These are phyloP conservation scores for Notodonta dromedarius DNA, from an alignment of 2,888 invertebrate species.

Conservation along the genomic window DNA sequence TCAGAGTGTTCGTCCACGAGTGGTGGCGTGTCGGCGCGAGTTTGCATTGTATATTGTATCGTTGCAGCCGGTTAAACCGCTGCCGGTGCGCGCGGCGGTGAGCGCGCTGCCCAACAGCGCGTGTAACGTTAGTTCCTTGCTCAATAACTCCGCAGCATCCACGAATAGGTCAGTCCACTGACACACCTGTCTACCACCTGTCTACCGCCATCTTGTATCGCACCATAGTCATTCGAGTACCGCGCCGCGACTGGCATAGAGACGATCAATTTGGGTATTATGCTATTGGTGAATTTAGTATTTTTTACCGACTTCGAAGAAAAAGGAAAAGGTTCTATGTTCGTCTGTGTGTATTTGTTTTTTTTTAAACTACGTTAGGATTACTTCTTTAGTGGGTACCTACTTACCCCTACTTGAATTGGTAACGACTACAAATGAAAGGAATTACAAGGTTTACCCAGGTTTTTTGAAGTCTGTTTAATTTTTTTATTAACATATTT, in stretches of 20 bases:
- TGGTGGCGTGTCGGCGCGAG: neutral
- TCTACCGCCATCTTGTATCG: constrained; percentile 24
- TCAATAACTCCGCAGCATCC: constrained; percentile 81
- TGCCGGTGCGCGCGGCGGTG: constrained; percentile 89
- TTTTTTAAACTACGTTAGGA: too few species aligned
- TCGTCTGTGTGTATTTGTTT: too few species aligned
- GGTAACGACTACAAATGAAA: too few species aligned
- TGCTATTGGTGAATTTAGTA: neutral
- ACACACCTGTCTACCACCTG: constrained; percentile 45
- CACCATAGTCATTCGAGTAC: neutral
- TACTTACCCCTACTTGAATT: too few species aligned
- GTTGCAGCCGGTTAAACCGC: constrained; percentile 93
- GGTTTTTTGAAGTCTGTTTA: too few species aligned
- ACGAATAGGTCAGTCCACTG: constrained; percentile 78
- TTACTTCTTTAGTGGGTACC: too few species aligned
- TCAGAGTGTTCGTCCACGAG: too few species aligned
- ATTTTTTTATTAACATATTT: too few species aligned
- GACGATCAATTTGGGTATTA: neutral
- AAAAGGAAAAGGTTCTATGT: too few species aligned
- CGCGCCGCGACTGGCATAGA: neutral
- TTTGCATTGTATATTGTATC: constrained; percentile 55
- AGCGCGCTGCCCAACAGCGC: constrained; percentile 73
- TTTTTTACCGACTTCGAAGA: too few species aligned
- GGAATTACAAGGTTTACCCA: too few species aligned
- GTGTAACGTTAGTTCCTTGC: constrained; percentile 84